Evolutionary conservation across 2,888 invertebrate species (phyloP), one percentile per base, ranked within the genome.

Genomic region (Syrista parreyssii): DNA sequence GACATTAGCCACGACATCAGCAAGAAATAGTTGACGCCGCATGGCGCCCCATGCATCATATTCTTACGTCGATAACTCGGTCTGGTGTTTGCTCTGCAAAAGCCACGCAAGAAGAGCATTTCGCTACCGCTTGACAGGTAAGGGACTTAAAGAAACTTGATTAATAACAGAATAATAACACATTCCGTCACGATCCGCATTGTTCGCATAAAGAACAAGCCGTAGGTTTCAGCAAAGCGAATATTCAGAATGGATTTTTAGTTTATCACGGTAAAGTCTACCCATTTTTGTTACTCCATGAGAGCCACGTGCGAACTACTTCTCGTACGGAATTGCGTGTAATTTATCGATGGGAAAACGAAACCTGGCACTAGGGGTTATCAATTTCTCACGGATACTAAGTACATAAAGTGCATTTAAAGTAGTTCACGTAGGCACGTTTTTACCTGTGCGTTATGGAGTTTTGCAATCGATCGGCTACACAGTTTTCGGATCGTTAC

Each of bases 161-260:
- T 90, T 90, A 88, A 90, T 88, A 89, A 89, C 87, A 83, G 85
- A 88, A 86, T 89, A 90, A 90, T 89, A 89, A 89, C 85, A 89
- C 80, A 82, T 82, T 82, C 81, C 75, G 55, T 55, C 55, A 55
- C 23, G 55, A 55, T 2, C 55, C 55, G 55, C 23, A 55, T 55
- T 55, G 55, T 55, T 55, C 55, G 23, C 9, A 9, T 23, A 55
- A 55, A 55, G 55, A 55, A 23, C 55, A 55, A 2, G 23, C 2
- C 23, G 23, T 55, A 55, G 15, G 55, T 55, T 55, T 55, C 55
- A 55, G 55, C 55, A 55, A 55, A 55, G 23, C 55, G 55, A 55
- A 55, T 55, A 23, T 55, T 55, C 55, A 55, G 23, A 55, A 55
- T 55, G 55, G 55, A 55, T 55, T 23, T 55, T 55, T 23, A 55